These are phyloP conservation scores for Epizoanthus stellaris DNA, from an alignment of 92 coral and sea anemone genomes.

Conservation along the genomic window DNA sequence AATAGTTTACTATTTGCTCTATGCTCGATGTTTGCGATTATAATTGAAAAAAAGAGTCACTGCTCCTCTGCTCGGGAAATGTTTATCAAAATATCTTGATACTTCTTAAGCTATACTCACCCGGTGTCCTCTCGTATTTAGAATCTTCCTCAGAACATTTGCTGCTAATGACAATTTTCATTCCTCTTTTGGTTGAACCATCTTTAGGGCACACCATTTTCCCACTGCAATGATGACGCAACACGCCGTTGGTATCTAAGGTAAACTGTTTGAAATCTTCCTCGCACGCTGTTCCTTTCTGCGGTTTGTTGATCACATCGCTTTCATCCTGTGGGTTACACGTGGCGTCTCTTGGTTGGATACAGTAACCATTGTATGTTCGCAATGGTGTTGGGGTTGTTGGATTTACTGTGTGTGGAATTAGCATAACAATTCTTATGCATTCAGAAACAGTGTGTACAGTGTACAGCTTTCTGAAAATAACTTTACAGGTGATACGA, in stretches of 20 bases:
- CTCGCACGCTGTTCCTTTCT: slow-evolving; percentile 44
- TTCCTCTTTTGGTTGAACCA: slow-evolving; percentile 38
- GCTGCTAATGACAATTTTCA: slow-evolving; percentile 60
- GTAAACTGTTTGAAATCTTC: slow-evolving; percentile 51
- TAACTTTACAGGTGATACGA: too few relatives aligned
- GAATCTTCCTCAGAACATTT: slow-evolving; percentile 53
- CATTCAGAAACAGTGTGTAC: too few relatives aligned
- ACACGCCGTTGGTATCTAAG: slow-evolving; percentile 50
- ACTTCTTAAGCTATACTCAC: not conserved
- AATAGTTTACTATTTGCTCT: too few relatives aligned
- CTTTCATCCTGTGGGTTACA: slow-evolving; percentile 49
- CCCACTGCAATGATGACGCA: slow-evolving; percentile 66
- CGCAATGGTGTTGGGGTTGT: slow-evolving; percentile 60
- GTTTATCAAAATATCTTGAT: too few relatives aligned
- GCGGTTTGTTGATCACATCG: slow-evolving; percentile 17
- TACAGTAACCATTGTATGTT: slow-evolving; percentile 53
- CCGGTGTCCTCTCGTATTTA: slow-evolving; percentile 61
- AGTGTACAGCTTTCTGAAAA: too few relatives aligned
- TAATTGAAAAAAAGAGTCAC: too few relatives aligned
- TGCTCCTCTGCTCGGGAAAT: too few relatives aligned
- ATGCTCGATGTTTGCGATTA: too few relatives aligned
- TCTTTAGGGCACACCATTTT: slow-evolving; percentile 65
- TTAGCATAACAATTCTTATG: too few relatives aligned
- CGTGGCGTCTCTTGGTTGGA: slow-evolving; percentile 39
- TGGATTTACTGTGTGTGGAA: slow-evolving; percentile 23